Base-by-base conservation (phyloP, 92 coral and sea anemone species). In the Phenganax subtilis region DNA sequence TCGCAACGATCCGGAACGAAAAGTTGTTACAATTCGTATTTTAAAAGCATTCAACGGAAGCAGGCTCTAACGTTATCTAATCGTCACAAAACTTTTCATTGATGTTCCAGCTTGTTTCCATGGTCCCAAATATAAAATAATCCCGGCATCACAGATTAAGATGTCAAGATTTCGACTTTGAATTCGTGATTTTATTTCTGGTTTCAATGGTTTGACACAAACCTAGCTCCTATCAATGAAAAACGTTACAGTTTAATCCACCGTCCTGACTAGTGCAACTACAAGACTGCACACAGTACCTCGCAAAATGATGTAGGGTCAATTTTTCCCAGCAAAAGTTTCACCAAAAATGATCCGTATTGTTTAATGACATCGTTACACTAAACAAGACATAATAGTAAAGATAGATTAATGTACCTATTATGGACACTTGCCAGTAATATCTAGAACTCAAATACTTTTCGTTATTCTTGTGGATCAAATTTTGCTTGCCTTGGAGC, bases 271-370 rank as follows among this genome's bases (percentile, higher is more conserved):
- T 12, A 69, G 1, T 30, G 25, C n/a, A n/a, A 1, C 44, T 56
- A 27, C 25, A 51, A 57, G 51, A 55, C n/a, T 51, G 15, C 10
- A 55, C 0, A 76, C 52, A 7, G 9, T 16, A 78, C 82, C 82
- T 78, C 55, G 51, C 82, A 78, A 16, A 78, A 78, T n/a, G 51
- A 44, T 15, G 65, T 54, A 11, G 82, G 82, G 37, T 78, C 72
- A 7, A 78, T 67, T 52, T 78, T 28, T 30, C 82, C 82, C 12
- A 30, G 57, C 57, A 78, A 63, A 2, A 78, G 72, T 15, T 78
- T 64, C 51, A 64, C 82, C 28, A 78, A 28, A 31, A 78, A 15
- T 5, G 61, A 71, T 15, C 72, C 72, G 44, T 78, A 62, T 3
- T 54, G 82, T 14, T 78, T 62, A 10, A 78, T 17, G 58, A 78